Evolutionary conservation across 1,140 invertebrate genomes (phyloP).

Genomic region (Harlomillsia oculata): DNA sequence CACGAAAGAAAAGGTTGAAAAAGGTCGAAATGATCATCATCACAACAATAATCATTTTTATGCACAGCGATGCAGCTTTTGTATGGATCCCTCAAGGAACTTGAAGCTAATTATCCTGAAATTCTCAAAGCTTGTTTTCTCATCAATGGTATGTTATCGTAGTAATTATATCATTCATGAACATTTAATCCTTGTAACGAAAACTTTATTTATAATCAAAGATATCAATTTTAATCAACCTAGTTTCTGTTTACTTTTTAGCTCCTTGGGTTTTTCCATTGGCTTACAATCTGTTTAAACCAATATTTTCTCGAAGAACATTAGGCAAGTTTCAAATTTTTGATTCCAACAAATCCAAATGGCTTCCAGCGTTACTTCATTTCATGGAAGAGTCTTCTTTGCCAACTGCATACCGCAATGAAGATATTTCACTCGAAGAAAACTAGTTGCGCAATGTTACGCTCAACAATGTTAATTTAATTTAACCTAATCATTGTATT

Average conservation of each 20-base stretch:
- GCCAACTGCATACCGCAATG: constrained; percentile 3
- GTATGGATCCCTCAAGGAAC: constrained; percentile 10
- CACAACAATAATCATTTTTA: constrained; percentile 4
- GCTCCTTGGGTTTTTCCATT: constrained; percentile 16
- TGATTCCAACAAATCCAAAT: constrained; percentile 5
- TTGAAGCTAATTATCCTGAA: constrained; percentile 15
- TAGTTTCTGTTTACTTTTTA: not conserved
- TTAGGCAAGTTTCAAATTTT: constrained; percentile 20
- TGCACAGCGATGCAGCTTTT: constrained; percentile 17
- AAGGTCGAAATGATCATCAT: constrained; percentile 2
- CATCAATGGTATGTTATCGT: constrained; percentile 8
- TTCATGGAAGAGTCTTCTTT: constrained; percentile 10
- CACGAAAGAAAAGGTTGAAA: too few relatives aligned
- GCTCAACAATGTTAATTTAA: too few relatives aligned
- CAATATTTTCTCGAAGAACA: constrained; percentile 11
- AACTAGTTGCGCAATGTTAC: too few relatives aligned
- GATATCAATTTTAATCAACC: too few relatives aligned
- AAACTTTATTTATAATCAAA: too few relatives aligned
- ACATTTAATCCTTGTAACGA: not conserved
- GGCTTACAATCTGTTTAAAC: constrained; percentile 21
- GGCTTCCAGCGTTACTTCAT: constrained; percentile 6
- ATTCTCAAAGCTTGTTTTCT: constrained; percentile 18
- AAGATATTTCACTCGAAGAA: too few relatives aligned
- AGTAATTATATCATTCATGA: not conserved
- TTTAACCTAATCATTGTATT: too few relatives aligned